Evolutionary conservation across 2,113 vertebrate species (phyloP).

Genomic region (Sitta europaea): DNA sequence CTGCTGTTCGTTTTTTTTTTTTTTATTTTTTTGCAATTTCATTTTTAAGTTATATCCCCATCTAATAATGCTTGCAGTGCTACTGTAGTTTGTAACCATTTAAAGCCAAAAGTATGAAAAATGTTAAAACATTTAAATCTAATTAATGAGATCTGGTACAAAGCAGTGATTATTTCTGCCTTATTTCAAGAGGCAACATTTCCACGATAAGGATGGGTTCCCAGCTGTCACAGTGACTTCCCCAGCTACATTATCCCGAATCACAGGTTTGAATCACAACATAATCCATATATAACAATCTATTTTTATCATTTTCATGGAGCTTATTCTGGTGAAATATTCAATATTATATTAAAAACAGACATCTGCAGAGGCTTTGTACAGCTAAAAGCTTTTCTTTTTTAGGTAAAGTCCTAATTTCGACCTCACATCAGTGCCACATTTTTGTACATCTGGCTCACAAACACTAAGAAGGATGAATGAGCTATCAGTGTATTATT

Average conservation of each 20-base stretch:
- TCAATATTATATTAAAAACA: not conserved
- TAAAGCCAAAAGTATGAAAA: conserved; percentile 33
- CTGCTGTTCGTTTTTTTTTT: not conserved
- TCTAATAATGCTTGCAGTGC: not conserved
- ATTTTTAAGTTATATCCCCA: not conserved
- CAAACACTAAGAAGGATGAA: not conserved
- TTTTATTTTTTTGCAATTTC: not conserved
- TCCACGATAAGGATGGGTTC: not conserved
- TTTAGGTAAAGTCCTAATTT: not conserved
- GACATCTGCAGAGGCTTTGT: not conserved
- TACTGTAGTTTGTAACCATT: not conserved
- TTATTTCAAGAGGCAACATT: not conserved
- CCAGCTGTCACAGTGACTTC: not conserved
- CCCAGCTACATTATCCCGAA: not conserved
- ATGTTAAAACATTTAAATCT: not conserved
- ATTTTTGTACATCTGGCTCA: not conserved
- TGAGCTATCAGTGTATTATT: not conserved
- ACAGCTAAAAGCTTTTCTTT: not conserved
- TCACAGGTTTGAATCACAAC: not conserved
- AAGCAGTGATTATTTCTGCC: not conserved
- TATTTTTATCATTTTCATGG: not conserved
- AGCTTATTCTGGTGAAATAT: not conserved
- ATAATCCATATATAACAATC: not conserved
- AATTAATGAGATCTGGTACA: not conserved
- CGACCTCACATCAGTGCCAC: not conserved